Base-by-base conservation (phyloP, 2,113 vertebrate genomes). In the Oreochromis niloticus region DNA sequence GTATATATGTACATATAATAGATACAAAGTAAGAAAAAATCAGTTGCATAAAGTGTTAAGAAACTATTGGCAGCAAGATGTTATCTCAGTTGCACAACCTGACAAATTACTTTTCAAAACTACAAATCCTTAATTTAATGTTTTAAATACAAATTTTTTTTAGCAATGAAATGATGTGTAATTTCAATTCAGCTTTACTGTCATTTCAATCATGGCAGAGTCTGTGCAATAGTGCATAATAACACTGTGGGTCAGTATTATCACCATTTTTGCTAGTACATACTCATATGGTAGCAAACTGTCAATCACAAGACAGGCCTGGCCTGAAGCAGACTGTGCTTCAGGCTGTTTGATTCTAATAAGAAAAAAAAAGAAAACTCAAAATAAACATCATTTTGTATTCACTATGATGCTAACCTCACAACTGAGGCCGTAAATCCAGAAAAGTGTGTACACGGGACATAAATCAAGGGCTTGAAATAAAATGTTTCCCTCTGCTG, bases 341-440 rank as follows among this genome's bases (percentile, higher is more conserved):
- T 30, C 24, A 0, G 30, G 13, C 56, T 57, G 24, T 5, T 57
- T 57, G 13, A 57, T 14, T 57, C 4, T 57, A 59, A 57, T 14
- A 57, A 27, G 6, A 46, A 10, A 41, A 41, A 27, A 27, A 56
- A 27, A 52, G 1, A 27, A 56, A 57, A 3, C 14, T 30, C 13
- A 59, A 57, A 59, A 59, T 59, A 9, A 59, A 59, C 56, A 59
- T 30, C 13, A 30, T 59, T 30, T 59, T 59, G 56, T 59, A 59
- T 59, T 59, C 12, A 59, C 24, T 59, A 1, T 30, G 56, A 59
- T 59, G 56, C 0, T 0, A 59, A 9, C 56, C 56, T 3, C 13
- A 30, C 24, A 30, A 30, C 56, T 30, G 56, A 59, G 56, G 24
- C 13, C 0, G 16, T 32, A 34, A 34, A 61, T 61, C 57, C 57